These are phyloP conservation scores for Hestina assimilis DNA, from an alignment of 1,140 invertebrate species.

Conservation along the genomic window DNA sequence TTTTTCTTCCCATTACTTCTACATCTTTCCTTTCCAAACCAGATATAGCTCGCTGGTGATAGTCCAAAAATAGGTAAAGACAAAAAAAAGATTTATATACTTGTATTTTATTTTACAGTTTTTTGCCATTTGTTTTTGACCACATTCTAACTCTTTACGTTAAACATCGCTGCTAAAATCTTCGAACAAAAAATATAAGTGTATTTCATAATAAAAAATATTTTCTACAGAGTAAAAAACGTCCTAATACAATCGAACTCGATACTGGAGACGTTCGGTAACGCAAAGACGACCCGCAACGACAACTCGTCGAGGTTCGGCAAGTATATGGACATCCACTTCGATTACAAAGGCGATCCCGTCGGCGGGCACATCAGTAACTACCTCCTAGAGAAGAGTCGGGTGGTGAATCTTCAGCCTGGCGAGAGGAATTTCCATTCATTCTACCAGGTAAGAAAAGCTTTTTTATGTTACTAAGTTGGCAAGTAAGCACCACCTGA, in stretches of 20 bases:
- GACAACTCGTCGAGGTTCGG: conserved; percentile 99
- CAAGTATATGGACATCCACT: conserved; percentile 99
- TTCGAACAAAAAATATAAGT: not conserved
- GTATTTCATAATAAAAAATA: conserved; percentile 38
- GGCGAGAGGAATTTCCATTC: conserved; percentile 98
- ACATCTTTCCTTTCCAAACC: too few species aligned
- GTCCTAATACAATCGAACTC: conserved; percentile 97
- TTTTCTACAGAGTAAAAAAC: conserved; percentile 91
- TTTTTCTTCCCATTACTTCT: too few species aligned
- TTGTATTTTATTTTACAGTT: too few species aligned
- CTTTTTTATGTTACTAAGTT: too few species aligned
- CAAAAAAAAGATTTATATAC: too few species aligned
- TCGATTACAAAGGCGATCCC: conserved; percentile 98
- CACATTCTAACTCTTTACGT: too few species aligned
- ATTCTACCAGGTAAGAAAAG: conserved; percentile 90
- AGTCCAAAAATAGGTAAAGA: too few species aligned
- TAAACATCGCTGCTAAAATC: too few species aligned
- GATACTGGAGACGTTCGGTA: conserved; percentile 97
- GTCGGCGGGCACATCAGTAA: conserved; percentile 97
- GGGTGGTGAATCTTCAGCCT: conserved; percentile 94
- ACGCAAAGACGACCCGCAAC: conserved; percentile 98
- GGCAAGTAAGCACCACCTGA: too few species aligned
- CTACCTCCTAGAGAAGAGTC: conserved; percentile 97
- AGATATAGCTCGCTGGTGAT: too few species aligned
- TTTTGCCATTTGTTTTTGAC: too few species aligned